Base-by-base conservation (phyloP, 1,140 invertebrate species). In the Sycobia sp. region DNA sequence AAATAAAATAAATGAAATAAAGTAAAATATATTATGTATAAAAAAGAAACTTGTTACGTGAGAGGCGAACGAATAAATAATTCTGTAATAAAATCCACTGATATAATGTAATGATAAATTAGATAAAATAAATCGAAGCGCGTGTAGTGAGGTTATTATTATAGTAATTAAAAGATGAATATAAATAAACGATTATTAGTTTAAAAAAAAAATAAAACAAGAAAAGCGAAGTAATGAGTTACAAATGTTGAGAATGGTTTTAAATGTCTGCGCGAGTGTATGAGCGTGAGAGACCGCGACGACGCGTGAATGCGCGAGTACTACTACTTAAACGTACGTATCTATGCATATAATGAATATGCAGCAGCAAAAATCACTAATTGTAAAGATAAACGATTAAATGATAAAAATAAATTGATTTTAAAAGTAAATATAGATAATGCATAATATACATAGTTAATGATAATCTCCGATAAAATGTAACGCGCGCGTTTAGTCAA, bases 41-140 rank as follows among this genome's bases (percentile, higher is more conserved):
- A n/a, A n/a, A n/a, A n/a, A n/a, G n/a, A 50, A 36, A 62, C 3
- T 34, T 46, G 50, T 62, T 38, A 54, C 18, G n/a, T 49, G 5
- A 32, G 29, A 4, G 34, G 36, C 38, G 39, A 47, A 18, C 22
- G 43, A 27, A 55, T 62, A 62, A 62, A 41, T 49, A 38, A 51
- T 47, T 41, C 29, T 62, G 14, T 54, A 62, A 62, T 62, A 49
- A 62, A 55, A 49, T 39, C 3, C 7, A 49, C 32, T 44, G 44
- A 53, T 62, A 65, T 56, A 54, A 44, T n/a, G n/a, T 46, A 56
- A 51, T 56, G 47, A 50, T 25, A 46, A 38, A n/a, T n/a, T n/a
- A 34, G 1, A 62, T 47, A 59, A 66, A 67, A 25, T 60, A 61
- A 64, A 60, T 50, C n/a, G n/a, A 7, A n/a, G 25, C 47, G 32